Percentiles rank a stretch among this genome's conserved stretches.
Evolutionary conservation across 2,888 invertebrate genomes (phyloP).

Genomic region (Stenolophus ochropezus): DNA sequence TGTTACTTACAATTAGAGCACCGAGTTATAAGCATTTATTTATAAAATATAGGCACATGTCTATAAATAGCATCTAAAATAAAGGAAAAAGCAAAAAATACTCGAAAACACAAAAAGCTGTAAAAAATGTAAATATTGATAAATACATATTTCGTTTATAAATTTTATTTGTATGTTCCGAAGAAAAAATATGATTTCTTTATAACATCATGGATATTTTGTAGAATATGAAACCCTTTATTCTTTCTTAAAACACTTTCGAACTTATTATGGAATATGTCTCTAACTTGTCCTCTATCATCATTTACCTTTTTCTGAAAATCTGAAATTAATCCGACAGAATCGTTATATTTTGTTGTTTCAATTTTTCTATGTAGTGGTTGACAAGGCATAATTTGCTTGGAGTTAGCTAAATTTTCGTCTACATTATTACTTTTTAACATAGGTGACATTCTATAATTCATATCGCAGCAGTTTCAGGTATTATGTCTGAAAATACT

Average conservation of each 20-base stretch:
- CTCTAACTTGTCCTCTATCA: neutral
- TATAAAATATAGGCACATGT: no score
- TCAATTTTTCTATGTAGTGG: no score
- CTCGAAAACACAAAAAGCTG: no score
- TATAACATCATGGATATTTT: slow-evolving; percentile 1
- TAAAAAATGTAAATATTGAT: no score
- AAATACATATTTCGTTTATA: no score
- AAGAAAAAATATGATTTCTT: neutral
- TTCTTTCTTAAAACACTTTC: slow-evolving; percentile 1
- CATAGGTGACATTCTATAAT: neutral
- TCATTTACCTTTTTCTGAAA: neutral
- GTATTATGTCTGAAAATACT: no score
- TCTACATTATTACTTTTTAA: slow-evolving; percentile 16
- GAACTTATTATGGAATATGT: slow-evolving; percentile 6
- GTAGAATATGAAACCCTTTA: slow-evolving; percentile 14
- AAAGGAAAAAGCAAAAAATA: no score
- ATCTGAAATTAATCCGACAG: slow-evolving; percentile 3
- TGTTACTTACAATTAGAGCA: no score
- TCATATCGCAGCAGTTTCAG: no score
- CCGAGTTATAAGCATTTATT: no score
- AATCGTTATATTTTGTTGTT: slow-evolving; percentile 15
- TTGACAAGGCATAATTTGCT: slow-evolving; percentile 22
- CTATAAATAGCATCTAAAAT: no score
- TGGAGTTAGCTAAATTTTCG: neutral
- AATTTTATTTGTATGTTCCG: no score